These are phyloP conservation scores for Acridotheres tristis DNA, from an alignment of 2,797 vertebrate species.

Conservation along the genomic window DNA sequence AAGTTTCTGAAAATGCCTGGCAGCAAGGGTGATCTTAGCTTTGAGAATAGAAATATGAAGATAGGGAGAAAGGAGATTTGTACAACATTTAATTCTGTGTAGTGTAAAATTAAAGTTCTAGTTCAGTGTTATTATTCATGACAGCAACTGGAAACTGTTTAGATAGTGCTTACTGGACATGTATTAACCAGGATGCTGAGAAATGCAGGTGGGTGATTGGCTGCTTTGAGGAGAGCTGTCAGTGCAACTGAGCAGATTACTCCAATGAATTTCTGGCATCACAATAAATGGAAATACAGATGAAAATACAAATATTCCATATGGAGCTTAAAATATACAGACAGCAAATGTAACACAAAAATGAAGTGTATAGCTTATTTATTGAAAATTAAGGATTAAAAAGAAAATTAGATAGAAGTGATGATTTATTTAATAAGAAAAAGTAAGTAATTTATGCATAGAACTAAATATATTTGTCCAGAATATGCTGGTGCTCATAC, in stretches of 20 bases:
- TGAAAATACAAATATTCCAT: not conserved
- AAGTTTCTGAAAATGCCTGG: not conserved
- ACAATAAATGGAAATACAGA: not conserved
- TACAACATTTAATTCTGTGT: not conserved
- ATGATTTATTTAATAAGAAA: not conserved
- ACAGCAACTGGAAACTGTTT: not conserved
- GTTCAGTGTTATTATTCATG: not conserved
- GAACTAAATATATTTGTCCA: not conserved
- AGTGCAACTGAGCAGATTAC: not conserved
- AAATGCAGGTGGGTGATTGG: rapidly evolving
- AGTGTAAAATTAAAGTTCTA: not conserved
- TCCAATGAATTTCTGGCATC: not conserved
- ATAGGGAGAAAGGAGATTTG: not conserved
- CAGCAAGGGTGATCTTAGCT: not conserved
- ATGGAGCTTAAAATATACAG: not conserved
- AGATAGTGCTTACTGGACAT: not conserved
- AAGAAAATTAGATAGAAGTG: not conserved
- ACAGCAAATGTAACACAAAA: not conserved
- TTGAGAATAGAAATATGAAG: not conserved
- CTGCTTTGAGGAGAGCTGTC: not conserved
- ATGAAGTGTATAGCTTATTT: rapidly evolving
- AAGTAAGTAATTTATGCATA: not conserved
- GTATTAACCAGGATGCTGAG: not conserved
- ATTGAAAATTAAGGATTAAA: not conserved
- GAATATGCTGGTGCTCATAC: not conserved